Conservation (phyloP, 2,113 vertebrate genomes). For the Amphiprion percula region DNA sequence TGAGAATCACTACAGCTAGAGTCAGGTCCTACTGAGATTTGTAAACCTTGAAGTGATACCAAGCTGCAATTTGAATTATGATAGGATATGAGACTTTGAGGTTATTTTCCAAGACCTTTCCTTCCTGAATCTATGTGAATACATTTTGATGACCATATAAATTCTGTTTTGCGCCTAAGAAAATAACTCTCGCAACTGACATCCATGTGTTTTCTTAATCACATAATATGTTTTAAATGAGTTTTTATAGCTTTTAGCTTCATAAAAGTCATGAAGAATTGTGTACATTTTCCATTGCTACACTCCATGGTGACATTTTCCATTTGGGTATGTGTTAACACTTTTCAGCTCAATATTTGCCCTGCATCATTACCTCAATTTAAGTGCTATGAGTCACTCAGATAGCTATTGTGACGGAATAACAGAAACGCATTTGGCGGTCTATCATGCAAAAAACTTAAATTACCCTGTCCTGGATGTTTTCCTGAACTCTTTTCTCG, state of each 20-base stretch:
- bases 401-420: slow-evolving; percentile 20
- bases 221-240: slow-evolving; percentile 39
- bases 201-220: slow-evolving; percentile 58
- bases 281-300: slow-evolving; percentile 38
- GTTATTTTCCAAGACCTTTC: slow-evolving; percentile 41
- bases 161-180: slow-evolving; percentile 18
- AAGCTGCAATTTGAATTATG: slow-evolving; percentile 39
- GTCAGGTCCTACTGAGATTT: slow-evolving; percentile 12
- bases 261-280: slow-evolving; percentile 31
- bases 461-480: slow-evolving; percentile 42
- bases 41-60: slow-evolving; percentile 35
- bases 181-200: slow-evolving; percentile 31
- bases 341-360: slow-evolving; percentile 30
- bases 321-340: slow-evolving; percentile 39
- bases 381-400: slow-evolving; percentile 20
- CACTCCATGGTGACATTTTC: slow-evolving; percentile 19
- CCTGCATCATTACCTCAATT: slow-evolving; percentile 30
- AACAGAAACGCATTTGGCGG: slow-evolving; percentile 17
- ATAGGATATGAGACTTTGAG: slow-evolving; percentile 21
- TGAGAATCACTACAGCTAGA: slow-evolving; percentile 8
- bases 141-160: slow-evolving; percentile 37
- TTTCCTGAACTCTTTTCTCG: slow-evolving; percentile 53
- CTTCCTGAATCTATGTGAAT: slow-evolving; percentile 32
- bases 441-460: slow-evolving; percentile 14
- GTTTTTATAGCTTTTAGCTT: slow-evolving; percentile 37